Evolutionary conservation across 2,888 invertebrate species (phyloP), one percentile per base, ranked within the genome.

Genomic region (Taphrorychus bicolor): DNA sequence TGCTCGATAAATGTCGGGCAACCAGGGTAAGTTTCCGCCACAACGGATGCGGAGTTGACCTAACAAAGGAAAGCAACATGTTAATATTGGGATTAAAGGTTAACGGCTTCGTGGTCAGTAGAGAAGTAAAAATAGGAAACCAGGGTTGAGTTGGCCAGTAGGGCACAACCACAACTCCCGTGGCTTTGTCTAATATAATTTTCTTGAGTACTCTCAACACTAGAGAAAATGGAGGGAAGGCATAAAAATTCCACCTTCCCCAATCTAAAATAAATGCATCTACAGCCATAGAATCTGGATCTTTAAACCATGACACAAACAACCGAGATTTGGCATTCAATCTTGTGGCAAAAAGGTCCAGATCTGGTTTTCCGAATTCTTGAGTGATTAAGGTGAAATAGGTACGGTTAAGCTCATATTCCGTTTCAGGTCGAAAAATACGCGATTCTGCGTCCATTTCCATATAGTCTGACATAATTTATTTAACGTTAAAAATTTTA

Each of bases 381-480:
- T 40, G 11, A 19, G 24, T 17, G 4, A 70, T 70, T 41, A 59
- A 4, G 14, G 63, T 14, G 65, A 65, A 70, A 45, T 22, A 53
- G 19, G 17, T 52, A 19, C 48, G 19, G 49, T 56, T 67, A 58
- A 71, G 45, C 53, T 69, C 64, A 32, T 64, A 69, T 59, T 71
- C 69, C 4, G 69, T 69, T 51, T 64, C 54, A 58, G 58, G 9
- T 22, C 49, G 45, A 61, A 61, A 14, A 57, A 62, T 32, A 54
- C 48, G 24, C 19, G 45, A 66, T 69, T 69, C 16, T 51, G 51
- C 11, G 22, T 45, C 70, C 70, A 72, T 40, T 71, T 48, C 73
- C 71, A 75, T 18, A 78, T 75, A 4, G 71, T 56, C 51, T 69
- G 67, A 32, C 72, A 52, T 59, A 76, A 45, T 52, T 67, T 48